Percentiles rank a stretch among this genome's conserved stretches.
phyloP scores from a whole-genome alignment of 2,888 invertebrate species.

The Spisula solida region DNA sequence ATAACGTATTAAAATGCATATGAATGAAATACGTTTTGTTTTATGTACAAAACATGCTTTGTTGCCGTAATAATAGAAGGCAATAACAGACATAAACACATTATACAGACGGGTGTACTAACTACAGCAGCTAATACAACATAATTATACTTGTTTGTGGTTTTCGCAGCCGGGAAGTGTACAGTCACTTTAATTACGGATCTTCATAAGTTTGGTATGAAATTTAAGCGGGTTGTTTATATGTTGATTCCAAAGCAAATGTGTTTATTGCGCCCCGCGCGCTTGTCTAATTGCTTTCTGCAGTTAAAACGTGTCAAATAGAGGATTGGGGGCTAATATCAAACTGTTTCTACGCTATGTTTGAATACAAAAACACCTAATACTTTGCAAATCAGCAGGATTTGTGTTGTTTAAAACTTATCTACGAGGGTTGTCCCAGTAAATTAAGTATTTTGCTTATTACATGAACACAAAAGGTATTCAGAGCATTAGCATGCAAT shows the following conservation, averaged over 20 bases:
- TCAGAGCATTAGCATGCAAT: too few relatives aligned
- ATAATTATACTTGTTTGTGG: background rate
- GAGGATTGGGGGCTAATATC: too few relatives aligned
- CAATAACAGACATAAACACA: constrained; percentile 8
- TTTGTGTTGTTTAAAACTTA: too few relatives aligned
- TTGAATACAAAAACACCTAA: too few relatives aligned
- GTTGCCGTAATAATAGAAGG: background rate
- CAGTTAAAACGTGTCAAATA: background rate
- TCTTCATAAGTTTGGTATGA: background rate
- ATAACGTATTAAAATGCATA: background rate
- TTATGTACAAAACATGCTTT: background rate
- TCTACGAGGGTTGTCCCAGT: too few relatives aligned
- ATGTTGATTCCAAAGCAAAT: background rate
- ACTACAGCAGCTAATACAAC: background rate
- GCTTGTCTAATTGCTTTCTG: background rate
- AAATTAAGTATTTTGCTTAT: too few relatives aligned
- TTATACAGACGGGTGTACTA: background rate
- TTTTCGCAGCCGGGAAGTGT: background rate
- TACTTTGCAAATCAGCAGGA: too few relatives aligned
- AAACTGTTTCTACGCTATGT: too few relatives aligned
- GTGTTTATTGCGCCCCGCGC: background rate
- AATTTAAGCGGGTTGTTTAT: background rate
- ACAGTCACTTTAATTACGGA: background rate
- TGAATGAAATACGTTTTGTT: background rate
- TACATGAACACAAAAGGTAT: too few relatives aligned